Evolutionary conservation across 92 coral and sea anemone species (phyloP), one percentile per base, ranked within the genome.

Genomic region (Epizoanthus ramosus): DNA sequence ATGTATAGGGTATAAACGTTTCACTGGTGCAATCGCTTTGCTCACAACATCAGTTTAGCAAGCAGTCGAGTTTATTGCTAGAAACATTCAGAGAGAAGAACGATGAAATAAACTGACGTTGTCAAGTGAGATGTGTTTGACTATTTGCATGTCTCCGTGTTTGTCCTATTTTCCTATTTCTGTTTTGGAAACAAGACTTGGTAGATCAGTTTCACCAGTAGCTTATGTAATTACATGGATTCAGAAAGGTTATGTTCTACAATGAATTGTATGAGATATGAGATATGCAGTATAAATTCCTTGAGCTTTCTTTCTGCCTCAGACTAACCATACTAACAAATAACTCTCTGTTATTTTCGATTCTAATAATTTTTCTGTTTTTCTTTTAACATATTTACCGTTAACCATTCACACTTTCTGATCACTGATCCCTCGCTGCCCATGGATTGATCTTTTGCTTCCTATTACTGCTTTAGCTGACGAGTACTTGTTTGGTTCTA

Each of bases 361-460:
- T 18, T 67, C 28, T 17, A 61, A 8, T 8, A 14, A 6, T 77
- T 19, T 8, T 37, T 57, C 39, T 37, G 39, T 15, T 60, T 60
- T 58, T 77, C 47, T 75, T 60, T 22, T 77, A 77, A 77, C 82
- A 61, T 16, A 58, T 61, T 77, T 47, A 41, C 7, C n/a, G 39
- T 57, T 75, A 57, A 75, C 53, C 68, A 35, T 76, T 56, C 52
- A 56, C 23, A 13, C 50, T 16, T 77, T 33, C 54, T 77, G 28
- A 63, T 77, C 82, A 77, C 82, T 77, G 82, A 77, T 77, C 82
- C 82, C 71, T 61, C 47, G 54, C 71, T 60, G 82, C 71, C 63
- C 33, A 77, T 77, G 82, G 41, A 57, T 63, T 77, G 82, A 61
- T 77, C 82, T 77, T 77, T 77, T 77, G 23, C 58, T 77, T 41